phyloP scores from a whole-genome alignment of 2,888 invertebrate genomes.

The Hypercompe scribonia region DNA sequence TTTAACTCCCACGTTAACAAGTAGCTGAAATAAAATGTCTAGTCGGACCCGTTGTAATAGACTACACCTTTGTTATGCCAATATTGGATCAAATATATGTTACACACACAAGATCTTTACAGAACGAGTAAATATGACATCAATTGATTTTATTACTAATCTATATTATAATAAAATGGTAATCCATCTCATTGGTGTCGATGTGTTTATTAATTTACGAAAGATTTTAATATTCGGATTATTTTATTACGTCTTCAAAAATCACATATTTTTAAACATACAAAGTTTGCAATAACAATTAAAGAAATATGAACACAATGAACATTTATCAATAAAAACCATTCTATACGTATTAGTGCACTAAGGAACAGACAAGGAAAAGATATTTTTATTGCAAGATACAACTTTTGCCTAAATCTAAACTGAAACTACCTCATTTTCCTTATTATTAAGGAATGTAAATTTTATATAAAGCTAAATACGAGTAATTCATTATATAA shows the following conservation, averaged over 20 bases:
- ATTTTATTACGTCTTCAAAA: neutral
- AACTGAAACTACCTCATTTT: neutral
- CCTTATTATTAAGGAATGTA: neutral
- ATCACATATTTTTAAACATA: neutral
- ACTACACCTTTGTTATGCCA: slow-evolving; percentile 42
- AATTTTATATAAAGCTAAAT: neutral
- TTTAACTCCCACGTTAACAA: slow-evolving; percentile 65
- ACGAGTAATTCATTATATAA: neutral
- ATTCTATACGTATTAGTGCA: too few species aligned
- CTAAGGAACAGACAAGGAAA: too few species aligned
- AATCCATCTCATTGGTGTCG: neutral
- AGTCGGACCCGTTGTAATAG: slow-evolving; percentile 69
- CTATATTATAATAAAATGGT: too few species aligned
- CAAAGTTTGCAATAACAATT: too few species aligned
- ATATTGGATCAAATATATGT: slow-evolving; percentile 41
- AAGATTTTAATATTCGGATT: neutral
- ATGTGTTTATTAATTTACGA: neutral
- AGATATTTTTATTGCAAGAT: neutral
- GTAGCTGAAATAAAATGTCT: slow-evolving; percentile 73
- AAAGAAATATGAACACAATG: too few species aligned
- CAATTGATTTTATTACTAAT: slow-evolving; percentile 1
- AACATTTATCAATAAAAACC: too few species aligned
- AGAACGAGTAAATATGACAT: neutral
- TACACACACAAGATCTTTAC: neutral
- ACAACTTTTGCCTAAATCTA: neutral